A percentile compares a stretch with the other conserved stretches of the same genome.
These are phyloP conservation scores for Psylliodes chrysocephalus DNA, from an alignment of 2,888 invertebrate genomes.

Conservation along the genomic window DNA sequence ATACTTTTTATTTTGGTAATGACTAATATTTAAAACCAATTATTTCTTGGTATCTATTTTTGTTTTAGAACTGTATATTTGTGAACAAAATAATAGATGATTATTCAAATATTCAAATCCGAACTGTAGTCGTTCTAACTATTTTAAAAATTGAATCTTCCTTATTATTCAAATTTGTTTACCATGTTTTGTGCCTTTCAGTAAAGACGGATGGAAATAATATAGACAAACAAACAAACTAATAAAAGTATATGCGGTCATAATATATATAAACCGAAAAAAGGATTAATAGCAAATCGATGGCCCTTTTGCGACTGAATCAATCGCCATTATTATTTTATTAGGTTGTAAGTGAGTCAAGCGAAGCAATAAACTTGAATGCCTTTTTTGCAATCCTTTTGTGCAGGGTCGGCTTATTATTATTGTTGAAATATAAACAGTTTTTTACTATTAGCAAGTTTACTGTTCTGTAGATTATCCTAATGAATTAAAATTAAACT, in stretches of 20 bases:
- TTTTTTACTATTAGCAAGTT: too few species aligned
- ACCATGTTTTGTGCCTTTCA: not conserved
- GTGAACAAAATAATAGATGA: too few species aligned
- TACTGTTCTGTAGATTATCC: too few species aligned
- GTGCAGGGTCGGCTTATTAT: slow-evolving; percentile 5
- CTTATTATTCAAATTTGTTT: not conserved
- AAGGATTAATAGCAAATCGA: slow-evolving; percentile 35
- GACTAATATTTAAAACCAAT: too few species aligned
- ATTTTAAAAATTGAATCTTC: not conserved
- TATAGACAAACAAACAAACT: slow-evolving; percentile 35
- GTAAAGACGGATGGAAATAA: not conserved
- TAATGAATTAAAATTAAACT: too few species aligned
- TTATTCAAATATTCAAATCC: too few species aligned
- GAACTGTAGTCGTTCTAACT: too few species aligned
- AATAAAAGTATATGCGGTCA: slow-evolving; percentile 33
- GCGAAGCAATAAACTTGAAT: slow-evolving; percentile 30
- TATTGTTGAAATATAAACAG: too few species aligned
- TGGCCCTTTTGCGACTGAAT: slow-evolving; percentile 29
- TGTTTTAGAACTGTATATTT: too few species aligned
- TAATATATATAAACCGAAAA: slow-evolving; percentile 28
- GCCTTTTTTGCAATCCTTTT: slow-evolving; percentile 9
- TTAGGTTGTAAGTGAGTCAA: slow-evolving; percentile 32
- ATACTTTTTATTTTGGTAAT: too few species aligned
- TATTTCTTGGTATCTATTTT: too few species aligned
- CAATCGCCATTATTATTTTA: slow-evolving; percentile 38